Conservation (phyloP, 2,888 invertebrate genomes). For the Nycteola revayana region DNA sequence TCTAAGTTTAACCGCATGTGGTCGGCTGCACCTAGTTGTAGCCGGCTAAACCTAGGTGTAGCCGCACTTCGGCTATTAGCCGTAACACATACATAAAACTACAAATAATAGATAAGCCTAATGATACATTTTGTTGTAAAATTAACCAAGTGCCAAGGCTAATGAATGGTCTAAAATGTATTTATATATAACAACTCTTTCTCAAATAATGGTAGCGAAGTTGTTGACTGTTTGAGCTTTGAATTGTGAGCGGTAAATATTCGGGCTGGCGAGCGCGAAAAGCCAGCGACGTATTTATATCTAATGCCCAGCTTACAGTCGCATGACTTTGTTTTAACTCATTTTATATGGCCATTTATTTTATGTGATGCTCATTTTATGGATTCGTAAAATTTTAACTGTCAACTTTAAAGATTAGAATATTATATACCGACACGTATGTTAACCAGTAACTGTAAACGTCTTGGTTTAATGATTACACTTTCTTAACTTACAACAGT, state of each 20-base stretch:
- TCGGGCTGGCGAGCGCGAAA: slow-evolving; percentile 1
- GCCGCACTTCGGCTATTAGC: too few relatives aligned
- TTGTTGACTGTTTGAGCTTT: slow-evolving; percentile 6
- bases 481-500: too few relatives aligned
- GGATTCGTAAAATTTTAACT: slow-evolving; percentile 16
- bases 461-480: too few relatives aligned
- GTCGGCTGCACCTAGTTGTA: too few relatives aligned
- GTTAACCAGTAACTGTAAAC: too few relatives aligned
- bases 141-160: slow-evolving; percentile 11
- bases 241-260: slow-evolving; percentile 5
- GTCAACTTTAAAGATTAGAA: too few relatives aligned
- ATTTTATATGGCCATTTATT: slow-evolving; percentile 10
- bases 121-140: too few relatives aligned
- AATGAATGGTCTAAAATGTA: slow-evolving; percentile 3
- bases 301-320: background rate
- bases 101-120: too few relatives aligned
- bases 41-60: too few relatives aligned
- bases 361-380: slow-evolving; percentile 11
- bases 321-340: slow-evolving; percentile 3
- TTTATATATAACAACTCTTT: slow-evolving; percentile 15
- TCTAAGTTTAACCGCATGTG: too few relatives aligned
- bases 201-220: slow-evolving; percentile 11
- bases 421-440: too few relatives aligned
- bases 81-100: too few relatives aligned
- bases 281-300: slow-evolving; percentile 5